Conservation (phyloP, 2,888 invertebrate species). For the Andrena bicolor region DNA sequence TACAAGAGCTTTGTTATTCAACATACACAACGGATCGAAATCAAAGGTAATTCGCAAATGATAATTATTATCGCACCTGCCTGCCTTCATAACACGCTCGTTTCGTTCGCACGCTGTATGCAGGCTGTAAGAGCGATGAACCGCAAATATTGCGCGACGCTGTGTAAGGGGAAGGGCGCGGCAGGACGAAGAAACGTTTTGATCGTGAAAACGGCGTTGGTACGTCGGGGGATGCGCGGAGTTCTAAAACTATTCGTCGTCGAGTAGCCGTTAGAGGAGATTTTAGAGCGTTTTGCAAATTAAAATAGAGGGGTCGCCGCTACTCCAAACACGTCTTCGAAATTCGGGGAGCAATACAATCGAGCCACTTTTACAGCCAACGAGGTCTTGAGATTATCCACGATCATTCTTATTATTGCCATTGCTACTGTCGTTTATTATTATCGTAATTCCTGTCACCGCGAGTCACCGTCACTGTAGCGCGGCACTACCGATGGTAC, state of each 20-base stretch:
- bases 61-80: conserved; percentile 29
- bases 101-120: conserved; percentile 12
- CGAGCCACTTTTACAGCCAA: conserved; percentile 67
- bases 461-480: conserved; percentile 64
- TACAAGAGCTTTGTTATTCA: conserved; percentile 30
- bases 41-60: conserved; percentile 36
- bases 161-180: background rate
- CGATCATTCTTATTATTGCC: conserved; percentile 51
- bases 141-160: conserved; percentile 29
- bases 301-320: conserved; percentile 41
- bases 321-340: conserved; percentile 51
- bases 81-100: conserved; percentile 13
- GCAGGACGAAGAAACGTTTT: background rate
- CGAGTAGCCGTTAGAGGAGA: conserved; percentile 25
- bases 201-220: conserved; percentile 49
- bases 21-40: conserved; percentile 25
- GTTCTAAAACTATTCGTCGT: conserved; percentile 23
- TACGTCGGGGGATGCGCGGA: background rate
- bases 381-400: conserved; percentile 48
- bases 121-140: background rate
- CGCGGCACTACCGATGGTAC: conserved; percentile 58
- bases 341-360: conserved; percentile 59
- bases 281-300: conserved; percentile 48
- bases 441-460: conserved; percentile 60
- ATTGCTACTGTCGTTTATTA: conserved; percentile 53